Percentiles rank a stretch among this genome's conserved stretches.
These are phyloP conservation scores for Gonocerus acuteangulatus DNA, from an alignment of 2,888 invertebrate genomes.

Conservation along the genomic window DNA sequence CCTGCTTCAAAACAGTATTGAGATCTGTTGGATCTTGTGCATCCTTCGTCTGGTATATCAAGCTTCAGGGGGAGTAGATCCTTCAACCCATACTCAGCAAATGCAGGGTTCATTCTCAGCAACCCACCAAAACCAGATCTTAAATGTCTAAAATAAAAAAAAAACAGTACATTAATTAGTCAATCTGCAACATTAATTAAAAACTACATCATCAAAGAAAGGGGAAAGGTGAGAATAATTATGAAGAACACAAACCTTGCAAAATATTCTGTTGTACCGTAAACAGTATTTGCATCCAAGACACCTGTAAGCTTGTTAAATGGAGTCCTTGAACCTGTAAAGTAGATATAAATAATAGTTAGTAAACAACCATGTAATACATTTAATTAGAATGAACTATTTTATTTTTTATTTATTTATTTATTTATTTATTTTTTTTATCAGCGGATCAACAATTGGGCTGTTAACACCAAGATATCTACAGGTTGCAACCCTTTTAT, in stretches of 20 bases:
- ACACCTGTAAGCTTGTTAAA: conserved; percentile 81
- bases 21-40: conserved; percentile 77
- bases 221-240: not conserved
- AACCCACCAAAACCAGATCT: conserved; percentile 74
- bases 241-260: conserved; percentile 55
- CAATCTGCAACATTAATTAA: not conserved
- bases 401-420: too few species aligned
- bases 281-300: conserved; percentile 82
- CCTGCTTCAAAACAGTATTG: conserved; percentile 91
- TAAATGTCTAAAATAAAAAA: conserved; percentile 66
- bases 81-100: conserved; percentile 77
- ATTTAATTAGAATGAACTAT: too few species aligned
- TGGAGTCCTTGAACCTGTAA: conserved; percentile 67
- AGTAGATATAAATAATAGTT: not conserved
- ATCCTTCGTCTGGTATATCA: conserved; percentile 86
- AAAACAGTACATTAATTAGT: conserved; percentile 32
- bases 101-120: conserved; percentile 80
- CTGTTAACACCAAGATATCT: too few species aligned
- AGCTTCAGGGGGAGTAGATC: conserved; percentile 79
- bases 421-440: too few species aligned
- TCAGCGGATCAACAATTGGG: too few species aligned
- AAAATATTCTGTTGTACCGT: conserved; percentile 76
- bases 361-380: too few species aligned
- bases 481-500: too few species aligned
- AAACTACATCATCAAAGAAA: not conserved